Evolutionary conservation across 1,140 invertebrate species (phyloP).

Genomic region (Trinorchestia longiramus): DNA sequence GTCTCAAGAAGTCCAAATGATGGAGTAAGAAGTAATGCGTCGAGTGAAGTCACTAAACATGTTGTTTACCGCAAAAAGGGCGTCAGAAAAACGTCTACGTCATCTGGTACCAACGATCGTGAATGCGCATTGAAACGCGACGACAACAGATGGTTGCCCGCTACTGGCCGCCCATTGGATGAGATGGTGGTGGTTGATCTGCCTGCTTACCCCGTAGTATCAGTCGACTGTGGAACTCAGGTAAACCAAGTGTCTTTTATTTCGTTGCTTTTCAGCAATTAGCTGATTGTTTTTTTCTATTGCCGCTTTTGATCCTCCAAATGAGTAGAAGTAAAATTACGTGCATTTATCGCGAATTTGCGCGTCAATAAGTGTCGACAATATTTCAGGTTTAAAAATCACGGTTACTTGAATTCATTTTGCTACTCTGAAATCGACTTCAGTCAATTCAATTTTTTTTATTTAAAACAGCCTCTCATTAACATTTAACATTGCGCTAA

Average conservation of each 20-base stretch:
- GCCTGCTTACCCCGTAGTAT: slow-evolving; percentile 62
- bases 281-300: neutral
- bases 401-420: too few relatives aligned
- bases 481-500: too few relatives aligned
- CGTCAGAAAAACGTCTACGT: slow-evolving; percentile 16
- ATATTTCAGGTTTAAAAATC: too few relatives aligned
- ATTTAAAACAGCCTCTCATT: too few relatives aligned
- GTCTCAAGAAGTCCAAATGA: neutral
- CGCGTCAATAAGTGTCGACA: too few relatives aligned
- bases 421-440: too few relatives aligned
- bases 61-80: neutral
- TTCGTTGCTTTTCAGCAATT: neutral
- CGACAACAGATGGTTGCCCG: neutral
- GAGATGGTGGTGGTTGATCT: slow-evolving; percentile 62
- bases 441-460: too few relatives aligned
- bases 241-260: slow-evolving; percentile 12
- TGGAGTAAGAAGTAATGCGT: neutral
- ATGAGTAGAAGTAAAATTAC: too few relatives aligned
- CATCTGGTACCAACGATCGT: slow-evolving; percentile 1
- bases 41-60: neutral
- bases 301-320: too few relatives aligned
- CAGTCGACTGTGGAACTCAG: slow-evolving; percentile 63
- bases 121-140: neutral
- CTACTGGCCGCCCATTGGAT: slow-evolving; percentile 53
- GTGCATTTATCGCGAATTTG: too few relatives aligned